phyloP scores from a whole-genome alignment of 1,140 invertebrate genomes.

The Antheraea mylitta region DNA sequence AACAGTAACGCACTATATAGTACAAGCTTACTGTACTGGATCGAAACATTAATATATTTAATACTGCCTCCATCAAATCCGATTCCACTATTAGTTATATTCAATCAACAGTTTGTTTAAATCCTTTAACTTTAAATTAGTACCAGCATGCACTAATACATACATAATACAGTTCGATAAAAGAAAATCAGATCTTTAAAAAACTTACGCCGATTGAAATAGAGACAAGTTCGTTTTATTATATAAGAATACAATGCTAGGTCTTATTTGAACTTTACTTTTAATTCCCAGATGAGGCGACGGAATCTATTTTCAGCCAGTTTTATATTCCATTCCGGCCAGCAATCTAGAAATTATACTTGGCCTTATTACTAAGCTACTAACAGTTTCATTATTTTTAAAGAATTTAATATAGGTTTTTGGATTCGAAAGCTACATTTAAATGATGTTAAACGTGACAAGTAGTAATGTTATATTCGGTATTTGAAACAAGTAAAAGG shows the following conservation, averaged over 20 bases:
- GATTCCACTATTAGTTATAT: no score
- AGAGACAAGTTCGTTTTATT: neutral
- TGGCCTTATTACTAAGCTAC: neutral
- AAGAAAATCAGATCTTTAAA: neutral
- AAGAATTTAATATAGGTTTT: no score
- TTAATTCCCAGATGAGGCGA: slow-evolving; percentile 11
- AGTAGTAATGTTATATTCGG: no score
- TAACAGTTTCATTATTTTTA: neutral
- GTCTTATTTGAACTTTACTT: slow-evolving; percentile 10
- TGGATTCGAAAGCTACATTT: no score
- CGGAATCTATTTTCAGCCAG: slow-evolving; percentile 7
- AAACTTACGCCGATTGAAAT: neutral
- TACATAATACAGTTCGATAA: neutral
- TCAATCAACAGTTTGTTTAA: no score
- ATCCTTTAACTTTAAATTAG: no score
- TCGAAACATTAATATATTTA: no score
- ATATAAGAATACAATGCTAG: neutral
- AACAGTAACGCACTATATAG: no score
- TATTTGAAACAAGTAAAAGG: no score
- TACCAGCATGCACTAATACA: neutral
- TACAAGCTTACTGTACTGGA: no score
- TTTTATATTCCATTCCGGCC: slow-evolving; percentile 10
- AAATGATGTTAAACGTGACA: no score
- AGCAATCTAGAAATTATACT: slow-evolving; percentile 1
- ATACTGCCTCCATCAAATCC: no score